Percentiles rank a stretch among this genome's conserved stretches.
Evolutionary conservation across 2,888 invertebrate genomes (phyloP).

Genomic region (Furcula furcula): DNA sequence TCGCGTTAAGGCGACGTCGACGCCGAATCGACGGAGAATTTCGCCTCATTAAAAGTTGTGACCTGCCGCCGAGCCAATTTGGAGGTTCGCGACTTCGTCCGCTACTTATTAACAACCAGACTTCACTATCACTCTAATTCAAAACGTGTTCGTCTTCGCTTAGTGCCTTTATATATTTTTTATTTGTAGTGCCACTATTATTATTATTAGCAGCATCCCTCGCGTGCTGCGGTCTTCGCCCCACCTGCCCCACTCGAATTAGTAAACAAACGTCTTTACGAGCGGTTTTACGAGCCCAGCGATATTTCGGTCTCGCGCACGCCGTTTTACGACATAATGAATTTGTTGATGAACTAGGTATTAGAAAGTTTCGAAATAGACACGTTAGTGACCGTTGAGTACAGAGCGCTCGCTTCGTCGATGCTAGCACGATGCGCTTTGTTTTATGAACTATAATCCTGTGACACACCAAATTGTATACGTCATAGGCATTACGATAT

Average conservation of each 20-base stretch:
- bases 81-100: constrained; percentile 62
- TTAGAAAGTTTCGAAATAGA: constrained; percentile 80
- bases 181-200: constrained; percentile 41
- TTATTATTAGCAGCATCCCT: constrained; percentile 72
- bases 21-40: constrained; percentile 74
- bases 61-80: constrained; percentile 78
- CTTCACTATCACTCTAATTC: constrained; percentile 60
- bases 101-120: constrained; percentile 69
- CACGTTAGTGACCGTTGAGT: constrained; percentile 62
- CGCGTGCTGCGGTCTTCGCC: constrained; percentile 53
- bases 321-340: constrained; percentile 81
- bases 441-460: constrained; percentile 39
- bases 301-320: constrained; percentile 80
- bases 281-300: constrained; percentile 78
- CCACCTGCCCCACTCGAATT: constrained; percentile 80
- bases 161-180: constrained; percentile 31
- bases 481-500: constrained; percentile 6
- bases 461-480: constrained; percentile 15
- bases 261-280: constrained; percentile 82
- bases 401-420: constrained; percentile 23
- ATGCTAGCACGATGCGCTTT: constrained; percentile 16
- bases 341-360: constrained; percentile 81
- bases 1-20: constrained; percentile 75
- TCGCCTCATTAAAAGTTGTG: constrained; percentile 81
- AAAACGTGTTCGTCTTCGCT: constrained; percentile 28